Evolutionary conservation across 2,113 vertebrate species (phyloP).

Genomic region (Tachuris rubrigastra): DNA sequence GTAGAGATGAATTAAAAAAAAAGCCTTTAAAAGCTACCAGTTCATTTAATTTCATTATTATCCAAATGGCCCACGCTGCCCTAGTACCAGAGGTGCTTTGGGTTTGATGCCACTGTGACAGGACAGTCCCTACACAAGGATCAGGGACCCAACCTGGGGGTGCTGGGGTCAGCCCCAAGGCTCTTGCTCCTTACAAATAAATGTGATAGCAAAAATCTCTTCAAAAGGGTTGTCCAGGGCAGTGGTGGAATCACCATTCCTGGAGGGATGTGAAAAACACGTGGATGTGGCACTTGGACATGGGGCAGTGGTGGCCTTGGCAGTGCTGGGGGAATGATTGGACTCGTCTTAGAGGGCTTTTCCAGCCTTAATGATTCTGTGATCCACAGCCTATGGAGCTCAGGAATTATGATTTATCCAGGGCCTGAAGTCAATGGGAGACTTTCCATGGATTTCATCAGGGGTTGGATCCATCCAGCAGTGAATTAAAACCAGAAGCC

Average conservation of each 20-base stretch:
- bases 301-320: background rate
- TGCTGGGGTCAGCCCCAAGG: background rate
- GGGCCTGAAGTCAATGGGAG: background rate
- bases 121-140: fast-evolving
- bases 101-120: fast-evolving
- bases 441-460: background rate
- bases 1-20: background rate
- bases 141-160: background rate
- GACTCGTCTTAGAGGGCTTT: background rate
- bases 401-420: background rate
- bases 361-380: background rate
- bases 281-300: background rate
- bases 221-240: background rate
- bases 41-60: fast-evolving
- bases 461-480: background rate
- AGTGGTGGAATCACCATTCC: background rate
- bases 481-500: background rate
- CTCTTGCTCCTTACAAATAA: fast-evolving
- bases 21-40: background rate
- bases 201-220: fast-evolving
- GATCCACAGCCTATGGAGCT: background rate
- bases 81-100: fast-evolving
- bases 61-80: fast-evolving
- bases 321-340: background rate
- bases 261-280: background rate